These are phyloP conservation scores for Lepidonotus clava DNA, from an alignment of 2,888 invertebrate genomes.

Conservation along the genomic window DNA sequence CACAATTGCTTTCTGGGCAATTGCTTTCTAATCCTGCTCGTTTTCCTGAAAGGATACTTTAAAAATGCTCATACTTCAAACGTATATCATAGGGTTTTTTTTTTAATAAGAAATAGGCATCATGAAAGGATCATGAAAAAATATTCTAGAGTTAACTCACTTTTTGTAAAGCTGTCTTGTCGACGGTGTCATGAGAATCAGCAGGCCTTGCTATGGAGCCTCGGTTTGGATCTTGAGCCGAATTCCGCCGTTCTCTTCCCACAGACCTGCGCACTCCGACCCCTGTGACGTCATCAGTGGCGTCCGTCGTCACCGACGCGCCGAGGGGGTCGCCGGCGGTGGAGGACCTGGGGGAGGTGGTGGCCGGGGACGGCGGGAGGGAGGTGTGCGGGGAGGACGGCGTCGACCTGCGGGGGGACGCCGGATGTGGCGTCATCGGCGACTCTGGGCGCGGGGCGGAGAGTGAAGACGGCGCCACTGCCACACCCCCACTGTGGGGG, in stretches of 20 bases:
- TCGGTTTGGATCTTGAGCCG: neutral
- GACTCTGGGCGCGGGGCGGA: constrained; percentile 25
- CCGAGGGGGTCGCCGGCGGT: constrained; percentile 29
- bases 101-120: too few relatives aligned
- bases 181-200: neutral
- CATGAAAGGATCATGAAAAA: too few relatives aligned
- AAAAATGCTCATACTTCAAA: too few relatives aligned
- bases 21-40: too few relatives aligned
- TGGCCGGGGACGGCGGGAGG: constrained; percentile 19
- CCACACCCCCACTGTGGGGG: neutral
- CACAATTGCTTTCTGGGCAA: too few relatives aligned
- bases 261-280: constrained; percentile 17
- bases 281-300: neutral
- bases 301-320: neutral
- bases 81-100: too few relatives aligned
- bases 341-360: neutral
- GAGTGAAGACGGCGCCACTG: neutral
- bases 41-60: too few relatives aligned
- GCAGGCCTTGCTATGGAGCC: neutral
- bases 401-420: constrained; percentile 15
- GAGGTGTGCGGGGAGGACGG: constrained; percentile 44
- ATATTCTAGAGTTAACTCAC: too few relatives aligned
- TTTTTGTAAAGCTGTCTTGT: neutral
- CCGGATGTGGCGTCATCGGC: constrained; percentile 41
- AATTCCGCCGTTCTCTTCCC: neutral